Conservation (phyloP, 2,113 vertebrate species). For the Otocyon megalotis region DNA sequence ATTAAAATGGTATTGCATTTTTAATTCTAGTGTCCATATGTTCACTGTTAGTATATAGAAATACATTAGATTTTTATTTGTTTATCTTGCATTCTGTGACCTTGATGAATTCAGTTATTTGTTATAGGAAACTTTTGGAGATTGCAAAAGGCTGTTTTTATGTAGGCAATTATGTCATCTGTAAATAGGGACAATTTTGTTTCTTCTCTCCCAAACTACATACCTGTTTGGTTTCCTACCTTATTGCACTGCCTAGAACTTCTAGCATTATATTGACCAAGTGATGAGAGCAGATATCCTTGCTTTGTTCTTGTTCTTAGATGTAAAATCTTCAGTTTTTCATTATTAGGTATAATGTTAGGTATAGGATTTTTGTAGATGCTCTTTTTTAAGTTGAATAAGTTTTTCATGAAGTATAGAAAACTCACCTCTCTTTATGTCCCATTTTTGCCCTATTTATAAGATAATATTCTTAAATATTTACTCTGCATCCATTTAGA, state of each 20-base stretch:
- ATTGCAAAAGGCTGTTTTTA: not conserved
- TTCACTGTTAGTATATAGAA: not conserved
- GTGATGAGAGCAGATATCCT: not conserved
- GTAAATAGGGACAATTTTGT: not conserved
- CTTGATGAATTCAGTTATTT: not conserved
- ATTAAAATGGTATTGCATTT: not conserved
- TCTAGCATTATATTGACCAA: not conserved
- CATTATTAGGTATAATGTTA: not conserved
- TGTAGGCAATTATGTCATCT: not conserved
- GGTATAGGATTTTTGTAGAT: not conserved
- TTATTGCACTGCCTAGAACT: not conserved
- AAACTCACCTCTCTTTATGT: not conserved
- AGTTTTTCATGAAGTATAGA: not conserved
- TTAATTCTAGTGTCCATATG: not conserved
- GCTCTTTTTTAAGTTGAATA: not conserved
- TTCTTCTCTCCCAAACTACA: not conserved
- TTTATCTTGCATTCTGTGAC: not conserved
- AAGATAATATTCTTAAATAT: not conserved
- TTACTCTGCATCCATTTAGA: not conserved
- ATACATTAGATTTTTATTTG: not conserved
- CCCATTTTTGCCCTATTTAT: not conserved
- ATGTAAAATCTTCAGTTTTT: not conserved
- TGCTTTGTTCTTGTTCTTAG: not conserved
- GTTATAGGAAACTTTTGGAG: not conserved
- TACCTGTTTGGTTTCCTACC: not conserved